Evolutionary conservation across 1,140 invertebrate genomes (phyloP), one percentile per base, ranked within the genome.

Genomic region (Cecropterus lyciades): DNA sequence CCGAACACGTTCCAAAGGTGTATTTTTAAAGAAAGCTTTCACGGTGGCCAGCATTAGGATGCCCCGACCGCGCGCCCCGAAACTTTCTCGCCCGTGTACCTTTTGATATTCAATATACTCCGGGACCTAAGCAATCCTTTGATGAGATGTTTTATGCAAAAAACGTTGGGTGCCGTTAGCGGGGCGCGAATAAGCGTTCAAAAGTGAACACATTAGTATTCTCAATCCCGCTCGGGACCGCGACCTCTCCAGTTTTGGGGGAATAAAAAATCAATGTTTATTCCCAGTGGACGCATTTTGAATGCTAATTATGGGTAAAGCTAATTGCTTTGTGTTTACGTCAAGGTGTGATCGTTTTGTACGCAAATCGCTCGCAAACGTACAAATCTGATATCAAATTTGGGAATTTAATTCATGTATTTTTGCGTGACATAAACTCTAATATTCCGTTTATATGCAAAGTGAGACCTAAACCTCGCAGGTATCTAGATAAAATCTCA

Each of bases 61-160:
- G 85, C 82, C 77, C 74, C 79, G 75, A 75, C 76, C 75, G 77
- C 81, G 65, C 71, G 72, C 77, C 74, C 80, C 70, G 52, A 85
- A 90, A 91, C 77, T 89, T 90, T 89, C 77, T 73, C 80, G 72
- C 74, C 75, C 76, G 80, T 80, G 81, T 79, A 87, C 85, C 87
- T 89, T 92, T 92, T 92, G 87, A 92, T 90, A 92, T 92, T 92
- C 86, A 92, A 92, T 92, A 92, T 92, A 92, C 82, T 84, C 74
- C 70, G 79, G 81, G 70, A 72, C 76, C 82, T 85, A 79, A 85
- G 87, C 87, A 90, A 90, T 89, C 89, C 87, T 92, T 90, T 92
- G 89, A 92, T 92, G 89, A 92, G 87, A 92, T 92, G 87, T 90
- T 92, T 92, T 92, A 92, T 92, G 89, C 87, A 90, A 92, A 92